These are phyloP conservation scores for Ooceraea biroi DNA, from an alignment of 1,140 invertebrate genomes.

Conservation along the genomic window DNA sequence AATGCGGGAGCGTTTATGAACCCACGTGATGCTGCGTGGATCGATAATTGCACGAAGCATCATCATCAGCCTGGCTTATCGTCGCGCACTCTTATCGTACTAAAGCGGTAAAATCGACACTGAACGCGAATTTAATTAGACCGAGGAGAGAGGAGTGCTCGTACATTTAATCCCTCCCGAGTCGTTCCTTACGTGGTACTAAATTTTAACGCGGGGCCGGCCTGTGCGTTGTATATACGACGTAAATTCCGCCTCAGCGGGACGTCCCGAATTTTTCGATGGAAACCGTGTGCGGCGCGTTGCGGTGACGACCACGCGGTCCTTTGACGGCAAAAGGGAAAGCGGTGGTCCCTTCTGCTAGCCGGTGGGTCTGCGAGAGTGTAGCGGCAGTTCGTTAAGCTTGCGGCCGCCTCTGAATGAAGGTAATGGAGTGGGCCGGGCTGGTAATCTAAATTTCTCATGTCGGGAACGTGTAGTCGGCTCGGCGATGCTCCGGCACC, in stretches of 20 bases:
- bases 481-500: conserved; percentile 29
- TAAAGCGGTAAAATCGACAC: conserved; percentile 27
- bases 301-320: conserved; percentile 21
- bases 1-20: too few species aligned
- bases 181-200: not conserved
- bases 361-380: conserved; percentile 54
- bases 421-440: conserved; percentile 72
- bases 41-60: conserved; percentile 4
- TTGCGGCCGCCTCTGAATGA: conserved; percentile 70
- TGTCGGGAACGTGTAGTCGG: conserved; percentile 60
- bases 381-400: conserved; percentile 73
- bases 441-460: conserved; percentile 78
- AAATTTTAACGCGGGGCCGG: conserved; percentile 45
- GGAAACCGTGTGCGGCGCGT: not conserved
- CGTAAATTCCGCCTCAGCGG: conserved; percentile 44
- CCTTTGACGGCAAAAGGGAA: conserved; percentile 66
- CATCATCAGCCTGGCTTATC: not conserved
- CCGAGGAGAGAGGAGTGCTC: not conserved
- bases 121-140: conserved; percentile 46
- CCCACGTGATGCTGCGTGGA: not conserved
- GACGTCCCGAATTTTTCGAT: conserved; percentile 60
- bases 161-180: conserved; percentile 19
- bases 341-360: conserved; percentile 61
- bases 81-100: not conserved
- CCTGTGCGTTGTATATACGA: not conserved